A percentile compares a stretch with the other conserved stretches of the same genome.
These are phyloP conservation scores for Atherinomorus stipes DNA, from an alignment of 2,113 vertebrate species.

Conservation along the genomic window DNA sequence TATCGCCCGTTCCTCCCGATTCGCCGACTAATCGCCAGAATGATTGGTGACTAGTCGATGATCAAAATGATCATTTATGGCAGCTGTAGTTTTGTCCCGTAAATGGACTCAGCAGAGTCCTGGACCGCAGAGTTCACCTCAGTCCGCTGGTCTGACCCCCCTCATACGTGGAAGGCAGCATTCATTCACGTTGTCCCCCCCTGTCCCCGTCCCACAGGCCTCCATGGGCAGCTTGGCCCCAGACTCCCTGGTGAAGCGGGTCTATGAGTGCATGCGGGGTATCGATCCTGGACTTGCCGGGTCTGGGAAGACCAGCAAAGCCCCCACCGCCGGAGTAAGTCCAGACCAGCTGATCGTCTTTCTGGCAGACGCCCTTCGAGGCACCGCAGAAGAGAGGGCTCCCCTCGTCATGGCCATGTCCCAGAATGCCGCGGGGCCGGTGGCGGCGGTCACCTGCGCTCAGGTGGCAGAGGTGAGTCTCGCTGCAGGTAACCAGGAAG, in stretches of 20 bases:
- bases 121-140: no score
- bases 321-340: constrained; percentile 54
- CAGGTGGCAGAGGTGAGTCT: constrained; percentile 88
- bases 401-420: constrained; percentile 87
- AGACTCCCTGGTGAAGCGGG: constrained; percentile 81
- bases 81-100: no score
- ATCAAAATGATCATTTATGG: no score
- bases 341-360: constrained; percentile 88
- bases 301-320: constrained; percentile 14
- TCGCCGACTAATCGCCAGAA: no score
- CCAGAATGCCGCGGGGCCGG: constrained; percentile 21
- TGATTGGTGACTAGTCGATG: no score
- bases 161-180: no score
- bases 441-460: constrained; percentile 73
- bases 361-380: constrained; percentile 86
- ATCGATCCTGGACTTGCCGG: constrained; percentile 63
- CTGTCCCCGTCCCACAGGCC: constrained; percentile 79
- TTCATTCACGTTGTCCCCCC: no score
- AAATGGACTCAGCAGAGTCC: no score
- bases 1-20: no score
- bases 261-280: constrained; percentile 84
- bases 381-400: constrained; percentile 89
- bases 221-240: constrained; percentile 77
- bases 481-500: neutral
- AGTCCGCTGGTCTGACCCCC: no score